These are phyloP conservation scores for Cydia strobilella DNA, from an alignment of 1,140 invertebrate species.

Conservation along the genomic window DNA sequence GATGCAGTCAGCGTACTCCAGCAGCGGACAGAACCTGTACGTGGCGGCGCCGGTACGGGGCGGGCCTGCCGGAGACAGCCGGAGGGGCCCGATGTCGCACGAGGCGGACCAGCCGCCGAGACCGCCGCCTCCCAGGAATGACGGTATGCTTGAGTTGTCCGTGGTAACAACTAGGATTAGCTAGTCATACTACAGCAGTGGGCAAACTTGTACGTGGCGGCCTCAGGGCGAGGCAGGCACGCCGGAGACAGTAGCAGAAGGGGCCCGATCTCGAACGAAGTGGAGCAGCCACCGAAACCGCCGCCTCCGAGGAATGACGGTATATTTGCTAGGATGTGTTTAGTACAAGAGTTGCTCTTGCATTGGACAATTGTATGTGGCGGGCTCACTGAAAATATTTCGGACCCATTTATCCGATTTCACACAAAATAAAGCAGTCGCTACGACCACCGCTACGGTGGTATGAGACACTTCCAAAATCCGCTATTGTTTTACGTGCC, in stretches of 20 bases:
- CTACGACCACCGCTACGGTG: slow-evolving; percentile 93
- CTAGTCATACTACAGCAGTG: slow-evolving; percentile 59
- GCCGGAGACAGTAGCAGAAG: slow-evolving; percentile 38
- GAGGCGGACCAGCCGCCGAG: slow-evolving; percentile 87
- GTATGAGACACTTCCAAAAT: too few relatives aligned
- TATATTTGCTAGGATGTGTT: slow-evolving; percentile 48
- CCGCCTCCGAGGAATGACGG: slow-evolving; percentile 92
- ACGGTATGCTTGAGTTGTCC: slow-evolving; percentile 79
- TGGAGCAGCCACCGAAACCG: slow-evolving; percentile 87
- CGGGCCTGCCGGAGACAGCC: slow-evolving; percentile 37
- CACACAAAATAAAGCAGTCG: slow-evolving; percentile 84
- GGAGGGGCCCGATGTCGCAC: slow-evolving; percentile 81
- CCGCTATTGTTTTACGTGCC: too few relatives aligned
- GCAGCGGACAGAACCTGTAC: slow-evolving; percentile 91
- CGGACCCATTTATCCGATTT: too few relatives aligned
- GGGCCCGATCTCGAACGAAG: slow-evolving; percentile 83
- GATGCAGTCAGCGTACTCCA: slow-evolving; percentile 84
- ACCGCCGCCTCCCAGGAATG: slow-evolving; percentile 92
- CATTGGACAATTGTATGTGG: slow-evolving; percentile 92
- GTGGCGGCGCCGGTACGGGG: slow-evolving; percentile 88
- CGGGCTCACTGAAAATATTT: slow-evolving; percentile 66
- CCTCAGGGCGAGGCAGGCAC: slow-evolving; percentile 79
- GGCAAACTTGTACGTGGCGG: slow-evolving; percentile 96
- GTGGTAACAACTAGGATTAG: too few relatives aligned
- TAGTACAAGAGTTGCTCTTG: slow-evolving; percentile 32